A percentile compares a stretch with the other conserved stretches of the same genome.
Evolutionary conservation across 2,113 vertebrate genomes (phyloP).

Genomic region (Ovis canadensis): DNA sequence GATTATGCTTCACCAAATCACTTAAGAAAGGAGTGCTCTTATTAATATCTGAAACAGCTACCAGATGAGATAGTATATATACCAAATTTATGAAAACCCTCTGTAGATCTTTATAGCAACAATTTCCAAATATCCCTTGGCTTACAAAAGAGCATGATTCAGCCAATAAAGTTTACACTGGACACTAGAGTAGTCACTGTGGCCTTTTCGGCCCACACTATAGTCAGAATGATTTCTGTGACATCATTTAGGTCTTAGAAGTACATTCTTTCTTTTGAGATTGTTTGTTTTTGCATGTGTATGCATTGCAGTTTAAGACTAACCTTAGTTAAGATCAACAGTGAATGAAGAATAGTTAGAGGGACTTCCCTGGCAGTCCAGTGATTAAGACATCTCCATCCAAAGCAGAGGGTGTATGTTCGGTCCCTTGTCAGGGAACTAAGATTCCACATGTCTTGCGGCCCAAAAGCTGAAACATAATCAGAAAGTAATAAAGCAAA

Average conservation of each 20-base stretch:
- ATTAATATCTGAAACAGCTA: neutral
- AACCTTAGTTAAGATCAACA: neutral
- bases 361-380: neutral
- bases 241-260: neutral
- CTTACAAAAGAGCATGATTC: neutral
- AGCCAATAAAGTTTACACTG: neutral
- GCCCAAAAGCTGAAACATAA: neutral
- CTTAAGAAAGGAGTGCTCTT: neutral
- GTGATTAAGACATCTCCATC: neutral
- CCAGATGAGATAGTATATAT: neutral
- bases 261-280: neutral
- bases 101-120: neutral
- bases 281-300: neutral
- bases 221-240: neutral
- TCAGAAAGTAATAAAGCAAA: neutral
- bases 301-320: neutral
- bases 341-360: neutral
- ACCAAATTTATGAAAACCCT: neutral
- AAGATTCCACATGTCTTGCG: neutral
- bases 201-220: neutral
- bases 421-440: neutral
- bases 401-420: neutral
- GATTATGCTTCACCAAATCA: constrained; percentile 10
- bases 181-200: neutral
- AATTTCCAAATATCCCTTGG: neutral